A percentile compares a stretch with the other conserved stretches of the same genome.
Conservation (phyloP, 2,113 vertebrate species). For the Aviceda subcristata region DNA sequence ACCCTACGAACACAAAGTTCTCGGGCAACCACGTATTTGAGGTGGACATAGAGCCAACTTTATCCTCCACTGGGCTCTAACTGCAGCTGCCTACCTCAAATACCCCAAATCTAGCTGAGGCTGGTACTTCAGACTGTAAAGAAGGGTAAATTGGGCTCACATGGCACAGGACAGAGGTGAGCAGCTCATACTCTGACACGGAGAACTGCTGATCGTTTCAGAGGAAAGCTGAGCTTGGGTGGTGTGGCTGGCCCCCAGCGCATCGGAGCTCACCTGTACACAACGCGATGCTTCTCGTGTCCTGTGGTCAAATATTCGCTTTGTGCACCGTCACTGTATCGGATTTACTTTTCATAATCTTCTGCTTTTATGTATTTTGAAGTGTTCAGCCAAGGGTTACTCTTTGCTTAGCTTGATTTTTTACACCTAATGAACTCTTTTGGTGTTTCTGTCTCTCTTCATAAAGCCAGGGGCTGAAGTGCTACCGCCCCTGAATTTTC, state of each 20-base stretch:
- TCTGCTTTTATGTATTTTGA: background rate
- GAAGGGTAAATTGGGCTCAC: background rate
- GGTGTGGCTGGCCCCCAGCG: background rate
- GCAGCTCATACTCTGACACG: background rate
- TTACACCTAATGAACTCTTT: background rate
- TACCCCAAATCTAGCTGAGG: background rate
- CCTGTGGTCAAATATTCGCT: background rate
- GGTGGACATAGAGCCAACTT: background rate
- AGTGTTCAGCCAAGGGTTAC: background rate
- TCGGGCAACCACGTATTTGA: fast-evolving
- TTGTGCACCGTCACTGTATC: background rate
- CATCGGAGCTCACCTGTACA: background rate
- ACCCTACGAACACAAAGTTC: fast-evolving
- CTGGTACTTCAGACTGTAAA: background rate
- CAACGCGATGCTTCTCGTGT: background rate
- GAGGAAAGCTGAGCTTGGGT: background rate
- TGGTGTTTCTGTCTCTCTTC: background rate
- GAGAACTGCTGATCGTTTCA: background rate
- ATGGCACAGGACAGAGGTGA: background rate
- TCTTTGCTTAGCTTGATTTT: background rate
- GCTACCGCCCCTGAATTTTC: background rate
- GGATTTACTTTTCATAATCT: background rate
- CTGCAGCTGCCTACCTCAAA: background rate
- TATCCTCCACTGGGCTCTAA: background rate
- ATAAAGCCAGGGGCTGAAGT: background rate